phyloP scores from a whole-genome alignment of 1,140 invertebrate species.

The Cydia fagiglandana region DNA sequence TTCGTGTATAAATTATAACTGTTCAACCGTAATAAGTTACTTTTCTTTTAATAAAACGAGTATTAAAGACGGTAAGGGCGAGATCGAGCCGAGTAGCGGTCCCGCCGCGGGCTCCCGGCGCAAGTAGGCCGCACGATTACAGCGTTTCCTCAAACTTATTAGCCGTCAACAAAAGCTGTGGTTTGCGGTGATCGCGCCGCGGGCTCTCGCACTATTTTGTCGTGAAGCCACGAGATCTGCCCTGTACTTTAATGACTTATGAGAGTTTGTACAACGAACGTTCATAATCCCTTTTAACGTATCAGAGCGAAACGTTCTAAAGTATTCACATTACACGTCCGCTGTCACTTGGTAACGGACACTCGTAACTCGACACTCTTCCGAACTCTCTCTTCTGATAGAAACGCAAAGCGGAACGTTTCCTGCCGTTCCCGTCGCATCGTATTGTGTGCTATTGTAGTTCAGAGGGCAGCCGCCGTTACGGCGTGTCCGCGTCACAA shows the following conservation, averaged over 20 bases:
- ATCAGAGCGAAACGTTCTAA: conserved; percentile 44
- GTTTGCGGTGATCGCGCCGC: conserved; percentile 57
- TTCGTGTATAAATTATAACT: conserved; percentile 21
- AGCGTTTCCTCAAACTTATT: conserved; percentile 59
- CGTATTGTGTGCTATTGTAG: conserved; percentile 57
- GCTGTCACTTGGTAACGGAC: conserved; percentile 63
- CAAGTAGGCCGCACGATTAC: conserved; percentile 56
- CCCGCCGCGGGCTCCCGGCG: conserved; percentile 46
- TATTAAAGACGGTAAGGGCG: conserved; percentile 41
- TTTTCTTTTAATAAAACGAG: conserved; percentile 44
- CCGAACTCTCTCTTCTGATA: conserved; percentile 69
- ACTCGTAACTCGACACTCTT: conserved; percentile 64
- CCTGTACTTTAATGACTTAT: neutral
- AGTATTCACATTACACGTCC: conserved; percentile 70
- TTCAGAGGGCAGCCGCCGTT: conserved; percentile 67
- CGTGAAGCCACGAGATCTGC: conserved; percentile 36
- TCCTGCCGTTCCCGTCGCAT: conserved; percentile 49
- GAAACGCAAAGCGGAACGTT: conserved; percentile 76
- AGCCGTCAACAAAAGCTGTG: conserved; percentile 57
- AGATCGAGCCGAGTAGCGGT: conserved; percentile 53
- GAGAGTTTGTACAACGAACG: neutral
- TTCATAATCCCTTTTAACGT: conserved; percentile 1
- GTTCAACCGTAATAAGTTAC: conserved; percentile 11
- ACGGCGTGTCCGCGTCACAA: conserved; percentile 59
- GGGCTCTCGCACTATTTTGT: conserved; percentile 44